Conservation (phyloP, 2,888 invertebrate genomes). For the Nemotelus pantherinus region DNA sequence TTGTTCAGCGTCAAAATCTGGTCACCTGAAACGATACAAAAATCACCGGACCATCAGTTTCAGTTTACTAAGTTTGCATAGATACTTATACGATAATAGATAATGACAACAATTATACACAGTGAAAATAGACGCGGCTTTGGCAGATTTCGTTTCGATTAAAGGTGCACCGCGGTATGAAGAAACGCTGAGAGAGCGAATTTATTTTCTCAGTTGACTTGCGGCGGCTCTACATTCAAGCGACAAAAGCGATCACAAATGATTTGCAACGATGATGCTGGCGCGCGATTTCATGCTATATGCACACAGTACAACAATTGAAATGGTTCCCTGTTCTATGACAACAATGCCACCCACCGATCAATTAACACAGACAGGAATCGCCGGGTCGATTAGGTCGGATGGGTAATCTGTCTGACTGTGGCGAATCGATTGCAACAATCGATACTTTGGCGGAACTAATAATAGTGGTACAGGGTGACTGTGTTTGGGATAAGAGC, state of each 20-base stretch:
- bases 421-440: neutral
- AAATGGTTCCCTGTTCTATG: neutral
- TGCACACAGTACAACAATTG: neutral
- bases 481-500: too few relatives aligned
- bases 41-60: slow-evolving; percentile 36
- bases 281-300: neutral
- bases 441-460: neutral
- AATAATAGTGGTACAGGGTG: too few relatives aligned
- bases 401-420: neutral
- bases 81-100: slow-evolving; percentile 23
- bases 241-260: neutral
- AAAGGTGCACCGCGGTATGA: too few relatives aligned
- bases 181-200: too few relatives aligned
- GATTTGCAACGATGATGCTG: neutral
- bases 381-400: neutral
- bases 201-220: too few relatives aligned
- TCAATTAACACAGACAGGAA: neutral
- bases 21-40: slow-evolving; percentile 49
- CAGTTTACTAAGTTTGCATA: slow-evolving; percentile 28
- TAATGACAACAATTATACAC: slow-evolving; percentile 8
- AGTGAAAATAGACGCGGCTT: neutral
- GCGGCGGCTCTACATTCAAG: neutral
- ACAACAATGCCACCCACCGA: slow-evolving; percentile 16
- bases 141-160: too few relatives aligned
- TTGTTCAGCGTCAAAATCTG: slow-evolving; percentile 50